phyloP scores from a whole-genome alignment of 2,113 vertebrate genomes.

The Sander lucioperca region DNA sequence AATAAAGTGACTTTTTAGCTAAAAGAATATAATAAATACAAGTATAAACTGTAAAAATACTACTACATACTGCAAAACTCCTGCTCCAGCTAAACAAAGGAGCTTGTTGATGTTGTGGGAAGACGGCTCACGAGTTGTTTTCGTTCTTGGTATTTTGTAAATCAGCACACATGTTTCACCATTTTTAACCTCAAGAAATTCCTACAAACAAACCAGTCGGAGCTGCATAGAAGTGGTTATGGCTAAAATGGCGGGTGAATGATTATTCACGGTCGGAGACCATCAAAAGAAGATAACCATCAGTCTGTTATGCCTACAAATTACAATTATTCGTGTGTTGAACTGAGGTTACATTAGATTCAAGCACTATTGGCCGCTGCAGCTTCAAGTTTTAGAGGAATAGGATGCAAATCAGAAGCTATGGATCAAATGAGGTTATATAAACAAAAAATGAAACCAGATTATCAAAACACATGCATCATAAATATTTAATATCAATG shows the following conservation, averaged over 20 bases:
- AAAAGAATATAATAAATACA: too few relatives aligned
- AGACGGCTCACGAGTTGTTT: conserved; percentile 40
- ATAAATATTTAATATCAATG: neutral
- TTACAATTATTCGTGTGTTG: too few relatives aligned
- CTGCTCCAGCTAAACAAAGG: neutral
- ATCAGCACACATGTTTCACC: neutral
- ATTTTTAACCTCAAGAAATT: neutral
- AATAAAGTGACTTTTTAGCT: too few relatives aligned
- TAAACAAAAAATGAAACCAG: neutral
- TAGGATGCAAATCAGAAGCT: neutral
- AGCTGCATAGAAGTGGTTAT: neutral
- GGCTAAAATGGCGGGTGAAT: neutral
- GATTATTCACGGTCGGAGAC: neutral
- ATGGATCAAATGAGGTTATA: neutral
- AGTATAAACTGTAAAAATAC: neutral
- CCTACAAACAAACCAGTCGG: too few relatives aligned
- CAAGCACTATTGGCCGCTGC: neutral
- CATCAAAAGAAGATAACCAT: neutral
- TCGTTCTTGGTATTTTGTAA: conserved; percentile 4
- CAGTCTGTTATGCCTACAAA: neutral
- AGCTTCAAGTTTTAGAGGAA: neutral
- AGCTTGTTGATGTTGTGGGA: neutral
- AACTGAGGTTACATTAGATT: neutral
- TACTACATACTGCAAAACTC: neutral
- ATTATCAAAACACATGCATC: neutral